Conservation (phyloP, 2,888 invertebrate genomes). For the Perithous albicinctus region DNA sequence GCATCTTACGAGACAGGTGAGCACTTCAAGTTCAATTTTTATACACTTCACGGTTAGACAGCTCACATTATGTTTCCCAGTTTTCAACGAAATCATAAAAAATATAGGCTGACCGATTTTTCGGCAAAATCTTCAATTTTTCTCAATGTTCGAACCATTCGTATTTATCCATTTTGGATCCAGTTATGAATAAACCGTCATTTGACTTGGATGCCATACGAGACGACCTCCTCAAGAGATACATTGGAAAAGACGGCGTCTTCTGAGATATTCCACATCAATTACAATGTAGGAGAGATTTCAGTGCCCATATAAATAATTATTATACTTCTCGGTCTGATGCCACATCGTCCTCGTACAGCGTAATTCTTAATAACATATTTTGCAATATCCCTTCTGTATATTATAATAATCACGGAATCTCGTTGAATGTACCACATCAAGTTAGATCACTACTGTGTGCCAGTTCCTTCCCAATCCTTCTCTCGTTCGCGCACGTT, state of each 20-base stretch:
- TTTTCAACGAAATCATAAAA: too few relatives aligned
- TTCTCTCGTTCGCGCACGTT: conserved; percentile 22
- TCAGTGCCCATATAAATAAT: conserved; percentile 22
- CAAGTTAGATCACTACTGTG: conserved; percentile 41
- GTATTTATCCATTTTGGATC: too few relatives aligned
- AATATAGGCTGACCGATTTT: too few relatives aligned
- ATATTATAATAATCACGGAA: background rate
- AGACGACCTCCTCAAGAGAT: too few relatives aligned
- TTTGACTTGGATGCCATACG: too few relatives aligned
- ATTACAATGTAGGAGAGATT: conserved; percentile 20
- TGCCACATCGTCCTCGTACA: conserved; percentile 60
- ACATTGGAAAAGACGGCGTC: background rate
- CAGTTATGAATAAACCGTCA: too few relatives aligned
- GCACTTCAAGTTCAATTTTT: too few relatives aligned
- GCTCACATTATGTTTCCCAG: too few relatives aligned
- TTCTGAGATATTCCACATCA: conserved; percentile 19
- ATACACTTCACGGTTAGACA: too few relatives aligned
- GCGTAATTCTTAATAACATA: conserved; percentile 61
- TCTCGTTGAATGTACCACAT: conserved; percentile 25
- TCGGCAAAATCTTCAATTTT: too few relatives aligned
- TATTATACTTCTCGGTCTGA: conserved; percentile 62
- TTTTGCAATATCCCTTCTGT: conserved; percentile 40
- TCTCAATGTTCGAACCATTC: too few relatives aligned
- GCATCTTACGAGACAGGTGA: too few relatives aligned
- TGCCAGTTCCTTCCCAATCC: conserved; percentile 42